Evolutionary conservation across 2,888 invertebrate species (phyloP).

Genomic region (Drosophila siamana): DNA sequence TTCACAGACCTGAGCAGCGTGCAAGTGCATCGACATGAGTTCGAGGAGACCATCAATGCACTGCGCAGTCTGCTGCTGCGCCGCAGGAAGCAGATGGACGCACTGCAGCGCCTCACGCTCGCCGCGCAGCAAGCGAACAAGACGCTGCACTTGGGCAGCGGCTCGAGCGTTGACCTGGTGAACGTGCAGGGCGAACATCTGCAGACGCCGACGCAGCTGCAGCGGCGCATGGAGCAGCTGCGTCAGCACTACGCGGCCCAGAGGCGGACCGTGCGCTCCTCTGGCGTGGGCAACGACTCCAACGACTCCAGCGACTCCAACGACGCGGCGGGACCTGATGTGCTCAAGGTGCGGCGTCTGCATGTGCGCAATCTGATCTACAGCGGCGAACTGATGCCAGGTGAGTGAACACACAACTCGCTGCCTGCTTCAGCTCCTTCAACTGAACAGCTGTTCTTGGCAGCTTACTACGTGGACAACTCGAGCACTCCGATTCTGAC

Average conservation of each 20-base stretch:
- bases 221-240: slow-evolving; percentile 58
- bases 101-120: slow-evolving; percentile 54
- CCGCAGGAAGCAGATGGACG: slow-evolving; percentile 67
- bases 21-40: slow-evolving; percentile 76
- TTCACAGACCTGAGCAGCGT: slow-evolving; percentile 61
- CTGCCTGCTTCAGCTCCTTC: too few relatives aligned
- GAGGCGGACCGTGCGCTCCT: slow-evolving; percentile 55
- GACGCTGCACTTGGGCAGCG: slow-evolving; percentile 37
- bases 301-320: too few relatives aligned
- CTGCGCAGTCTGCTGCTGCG: slow-evolving; percentile 74
- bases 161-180: slow-evolving; percentile 59
- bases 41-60: slow-evolving; percentile 70
- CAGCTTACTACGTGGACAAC: slow-evolving; percentile 67
- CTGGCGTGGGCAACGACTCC: slow-evolving; percentile 43
- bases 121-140: slow-evolving; percentile 19
- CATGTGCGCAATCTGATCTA: slow-evolving; percentile 79
- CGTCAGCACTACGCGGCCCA: slow-evolving; percentile 32
- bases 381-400: slow-evolving; percentile 69
- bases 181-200: slow-evolving; percentile 59
- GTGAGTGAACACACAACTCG: slow-evolving; percentile 45
- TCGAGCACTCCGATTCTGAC: slow-evolving; percentile 44
- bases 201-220: slow-evolving; percentile 75
- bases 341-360: slow-evolving; percentile 63
- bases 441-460: background rate
- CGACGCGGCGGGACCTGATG: slow-evolving; percentile 7